These are phyloP conservation scores for Eospalax fontanierii DNA, from an alignment of 2,797 vertebrate species.

Conservation along the genomic window DNA sequence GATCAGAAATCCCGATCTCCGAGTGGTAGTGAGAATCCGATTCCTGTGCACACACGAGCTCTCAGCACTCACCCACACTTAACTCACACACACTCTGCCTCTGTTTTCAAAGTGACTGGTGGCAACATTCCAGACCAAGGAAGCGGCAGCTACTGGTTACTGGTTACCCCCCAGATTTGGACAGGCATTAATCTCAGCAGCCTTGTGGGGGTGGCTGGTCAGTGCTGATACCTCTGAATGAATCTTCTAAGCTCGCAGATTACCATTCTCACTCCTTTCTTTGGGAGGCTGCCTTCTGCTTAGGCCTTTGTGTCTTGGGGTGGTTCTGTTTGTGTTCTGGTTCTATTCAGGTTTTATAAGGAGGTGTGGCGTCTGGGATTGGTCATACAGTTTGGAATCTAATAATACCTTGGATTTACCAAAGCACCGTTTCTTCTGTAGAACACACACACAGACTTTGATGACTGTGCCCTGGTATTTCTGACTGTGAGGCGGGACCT, in stretches of 20 bases:
- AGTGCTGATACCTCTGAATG: neutral
- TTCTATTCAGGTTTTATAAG: constrained; percentile 3
- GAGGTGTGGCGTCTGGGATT: neutral
- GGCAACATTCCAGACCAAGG: neutral
- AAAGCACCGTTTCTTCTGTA: constrained; percentile 54
- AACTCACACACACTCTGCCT: neutral
- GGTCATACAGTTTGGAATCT: neutral
- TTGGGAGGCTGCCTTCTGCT: neutral
- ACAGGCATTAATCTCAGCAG: neutral
- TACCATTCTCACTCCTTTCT: neutral
- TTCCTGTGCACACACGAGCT: neutral
- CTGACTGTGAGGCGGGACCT: neutral
- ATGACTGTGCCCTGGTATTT: neutral
- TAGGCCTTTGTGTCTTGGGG: neutral
- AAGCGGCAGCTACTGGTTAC: neutral
- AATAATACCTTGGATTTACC: constrained; percentile 51
- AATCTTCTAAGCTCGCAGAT: neutral
- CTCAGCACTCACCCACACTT: neutral
- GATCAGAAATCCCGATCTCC: neutral
- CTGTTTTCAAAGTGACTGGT: neutral
- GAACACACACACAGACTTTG: neutral
- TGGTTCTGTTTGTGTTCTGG: neutral
- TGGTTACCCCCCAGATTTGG: neutral
- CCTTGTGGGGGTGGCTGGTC: rapidly evolving
- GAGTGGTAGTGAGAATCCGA: neutral